Base-by-base conservation (phyloP, 2,113 vertebrate genomes). In the Copsychus sechellarum region DNA sequence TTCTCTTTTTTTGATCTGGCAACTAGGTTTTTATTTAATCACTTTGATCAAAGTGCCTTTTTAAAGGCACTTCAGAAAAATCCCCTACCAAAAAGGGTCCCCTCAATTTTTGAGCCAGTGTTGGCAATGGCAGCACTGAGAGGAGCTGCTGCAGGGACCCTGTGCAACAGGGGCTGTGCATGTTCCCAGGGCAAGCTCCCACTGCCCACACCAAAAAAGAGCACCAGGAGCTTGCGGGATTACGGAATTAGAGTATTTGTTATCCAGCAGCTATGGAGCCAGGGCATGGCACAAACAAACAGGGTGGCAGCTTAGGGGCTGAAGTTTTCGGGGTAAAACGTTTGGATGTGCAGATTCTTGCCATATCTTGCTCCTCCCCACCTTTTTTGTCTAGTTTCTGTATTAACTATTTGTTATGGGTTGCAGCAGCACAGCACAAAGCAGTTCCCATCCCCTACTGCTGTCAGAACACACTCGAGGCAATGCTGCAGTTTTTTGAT, bases 81-180 rank as follows among this genome's bases (percentile, higher is more conserved):
- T 26, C 9, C 4, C 1, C 42, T 17, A n/a, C 31, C 72, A 74
- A 54, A 56, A 69, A 51, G 14, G 36, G n/a, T 57, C 19, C 26
- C 54, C 71, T 64, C 50, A 70, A 48, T 11, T 50, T n/a, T 29
- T 47, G 53, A 84, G 80, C 7, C 29, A 10, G 58, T 1, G 14
- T 0, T 26, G 33, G 62, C 4, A 7, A 25, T 3, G 3, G 22
- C 21, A 36, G 56, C 42, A 47, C 48, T 1, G 8, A 42, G 36
- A 1, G 5, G 34, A 54, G 34, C 40, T 71, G 57, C n/a, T 1
- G 3, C 6, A 36, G 22, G 33, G 4, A 67, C 26, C 18, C 53
- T 8, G 17, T n/a, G 53, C 58, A 40, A 29, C 21, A 12, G 22
- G 6, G 45, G 26, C 33, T 42, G 47, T 8, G 29, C 40, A 6